A percentile compares a stretch with the other conserved stretches of the same genome.
Conservation (phyloP, 2,797 vertebrate genomes). For the Cetoscarus ocellatus region DNA sequence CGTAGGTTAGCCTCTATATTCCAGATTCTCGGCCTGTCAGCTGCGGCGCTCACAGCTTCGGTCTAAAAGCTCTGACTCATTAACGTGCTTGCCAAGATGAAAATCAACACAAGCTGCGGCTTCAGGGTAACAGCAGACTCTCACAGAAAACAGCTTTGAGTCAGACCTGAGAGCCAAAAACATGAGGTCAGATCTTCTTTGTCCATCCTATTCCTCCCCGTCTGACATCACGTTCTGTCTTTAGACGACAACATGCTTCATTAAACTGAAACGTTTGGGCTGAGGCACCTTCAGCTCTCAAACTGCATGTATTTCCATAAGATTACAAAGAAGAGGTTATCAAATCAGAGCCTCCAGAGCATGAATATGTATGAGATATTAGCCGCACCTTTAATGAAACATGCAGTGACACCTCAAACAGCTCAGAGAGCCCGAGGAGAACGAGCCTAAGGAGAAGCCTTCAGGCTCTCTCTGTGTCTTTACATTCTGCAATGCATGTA, state of each 20-base stretch:
- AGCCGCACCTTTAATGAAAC: constrained; percentile 43
- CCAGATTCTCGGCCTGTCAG: too few species aligned
- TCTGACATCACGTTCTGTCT: background rate
- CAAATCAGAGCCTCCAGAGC: background rate
- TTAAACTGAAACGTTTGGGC: background rate
- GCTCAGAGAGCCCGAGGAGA: constrained; percentile 21
- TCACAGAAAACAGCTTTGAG: too few species aligned
- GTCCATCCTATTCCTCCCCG: background rate
- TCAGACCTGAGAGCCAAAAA: too few species aligned
- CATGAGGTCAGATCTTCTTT: too few species aligned
- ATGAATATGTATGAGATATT: constrained; percentile 46
- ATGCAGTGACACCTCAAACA: constrained; percentile 19
- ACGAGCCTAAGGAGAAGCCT: constrained; percentile 19
- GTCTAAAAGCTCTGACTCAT: too few species aligned
- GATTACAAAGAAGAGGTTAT: constrained; percentile 2
- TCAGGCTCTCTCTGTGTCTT: constrained; percentile 17
- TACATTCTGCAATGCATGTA: constrained; percentile 39
- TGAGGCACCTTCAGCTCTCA: background rate
- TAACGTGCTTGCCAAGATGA: too few species aligned
- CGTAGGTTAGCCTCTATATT: too few species aligned
- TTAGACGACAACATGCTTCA: background rate
- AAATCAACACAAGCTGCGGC: too few species aligned
- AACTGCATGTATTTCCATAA: constrained; percentile 13
- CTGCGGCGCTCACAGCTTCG: too few species aligned
- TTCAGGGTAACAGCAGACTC: too few species aligned